Conservation (phyloP, 2,888 invertebrate genomes). For the Cephalotes varians region DNA sequence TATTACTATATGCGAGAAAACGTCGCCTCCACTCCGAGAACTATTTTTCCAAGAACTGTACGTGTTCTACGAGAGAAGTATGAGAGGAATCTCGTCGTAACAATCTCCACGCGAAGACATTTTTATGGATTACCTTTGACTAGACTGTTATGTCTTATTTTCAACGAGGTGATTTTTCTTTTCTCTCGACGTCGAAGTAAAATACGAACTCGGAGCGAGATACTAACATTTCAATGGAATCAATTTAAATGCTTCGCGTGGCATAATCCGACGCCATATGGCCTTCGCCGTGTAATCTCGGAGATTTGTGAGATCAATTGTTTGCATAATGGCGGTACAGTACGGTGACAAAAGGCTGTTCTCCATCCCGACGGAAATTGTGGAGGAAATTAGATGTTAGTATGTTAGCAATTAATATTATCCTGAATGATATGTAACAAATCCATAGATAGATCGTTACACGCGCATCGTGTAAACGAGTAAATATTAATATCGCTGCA, state of each 20-base stretch:
- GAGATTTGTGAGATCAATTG: conserved; percentile 26
- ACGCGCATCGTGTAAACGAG: neutral
- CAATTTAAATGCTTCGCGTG: conserved; percentile 15
- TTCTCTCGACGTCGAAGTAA: neutral
- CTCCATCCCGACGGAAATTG: neutral
- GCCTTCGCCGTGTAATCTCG: conserved; percentile 36
- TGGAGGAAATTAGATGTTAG: neutral
- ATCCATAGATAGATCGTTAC: neutral
- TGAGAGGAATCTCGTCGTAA: neutral
- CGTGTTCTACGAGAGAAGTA: neutral
- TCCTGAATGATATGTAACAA: neutral
- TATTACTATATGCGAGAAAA: neutral
- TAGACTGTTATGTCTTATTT: neutral
- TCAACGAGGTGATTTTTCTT: neutral
- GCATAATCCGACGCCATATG: conserved; percentile 41
- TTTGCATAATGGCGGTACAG: conserved; percentile 27
- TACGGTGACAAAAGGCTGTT: neutral
- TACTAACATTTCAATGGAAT: neutral
- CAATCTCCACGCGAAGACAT: neutral
- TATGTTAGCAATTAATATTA: neutral
- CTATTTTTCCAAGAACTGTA: neutral
- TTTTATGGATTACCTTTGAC: neutral
- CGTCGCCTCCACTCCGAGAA: neutral
- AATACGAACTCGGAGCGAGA: neutral
- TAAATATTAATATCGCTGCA: conserved; percentile 11